Base-by-base conservation (phyloP, 2,113 vertebrate genomes). In the Sterna hirundo region DNA sequence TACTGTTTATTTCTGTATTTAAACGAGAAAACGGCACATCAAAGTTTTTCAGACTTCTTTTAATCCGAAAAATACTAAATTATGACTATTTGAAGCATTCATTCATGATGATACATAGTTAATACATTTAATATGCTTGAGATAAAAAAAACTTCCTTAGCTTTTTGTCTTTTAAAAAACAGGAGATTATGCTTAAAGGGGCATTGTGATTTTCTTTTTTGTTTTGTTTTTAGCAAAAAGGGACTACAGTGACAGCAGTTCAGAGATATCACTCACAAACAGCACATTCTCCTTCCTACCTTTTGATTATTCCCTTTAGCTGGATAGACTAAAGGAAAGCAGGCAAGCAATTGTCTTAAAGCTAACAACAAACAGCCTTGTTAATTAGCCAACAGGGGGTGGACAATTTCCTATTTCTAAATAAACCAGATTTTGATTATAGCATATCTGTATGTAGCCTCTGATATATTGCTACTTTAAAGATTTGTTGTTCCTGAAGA, bases 191-290 rank as follows among this genome's bases (percentile, higher is more conserved):
- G 26, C 22, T 90, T 90, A 95, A 90, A 97, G 4, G 3, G 32
- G 1, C 1, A 60, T 17, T 66, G 16, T 36, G 11, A 2, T 58
- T 94, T 44, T 58, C 15, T 3, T 83, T 74, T 46, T 49, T 5
- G 8, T 71, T 88, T 86, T 17, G 3, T 9, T 29, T 90, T 72
- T 75, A 90, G 54, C 42, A 68, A 77, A 86, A 83, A 57, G 65
- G 22, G 15, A 69, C 34, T 32, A n/a, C 40, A 90, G 40, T 52
- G 8, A 79, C 20, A 80, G 68, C 12, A 86, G 46, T 44, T 93
- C 47, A 83, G 79, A 96, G 21, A 52, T 93, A 91, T 70, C 27
- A 90, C 25, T 96, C 75, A 97, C 44, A 97, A 96, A 86, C 42
- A 95, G 40, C 16, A 92, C 27, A 64, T 70, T 66, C 34, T 82